These are phyloP conservation scores for Biston betularia DNA, from an alignment of 2,888 invertebrate genomes.

Conservation along the genomic window DNA sequence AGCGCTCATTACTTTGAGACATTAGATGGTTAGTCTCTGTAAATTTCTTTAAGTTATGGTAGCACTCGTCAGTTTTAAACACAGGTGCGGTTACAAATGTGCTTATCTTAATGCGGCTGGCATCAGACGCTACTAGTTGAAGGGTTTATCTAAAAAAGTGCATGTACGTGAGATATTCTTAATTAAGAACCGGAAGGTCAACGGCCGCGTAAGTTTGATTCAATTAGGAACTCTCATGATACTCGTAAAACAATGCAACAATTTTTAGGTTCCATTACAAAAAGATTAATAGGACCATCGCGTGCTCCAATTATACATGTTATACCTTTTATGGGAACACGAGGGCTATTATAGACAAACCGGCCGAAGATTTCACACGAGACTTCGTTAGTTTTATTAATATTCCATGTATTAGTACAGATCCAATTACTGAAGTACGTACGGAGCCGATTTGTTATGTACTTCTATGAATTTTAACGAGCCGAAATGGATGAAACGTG, in stretches of 20 bases:
- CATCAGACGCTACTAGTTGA: slow-evolving; percentile 23
- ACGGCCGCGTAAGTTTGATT: slow-evolving; percentile 41
- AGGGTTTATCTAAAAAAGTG: slow-evolving; percentile 50
- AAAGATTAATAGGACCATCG: slow-evolving; percentile 74
- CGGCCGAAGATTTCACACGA: slow-evolving; percentile 62
- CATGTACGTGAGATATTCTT: slow-evolving; percentile 37
- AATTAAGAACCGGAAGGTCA: slow-evolving; percentile 49
- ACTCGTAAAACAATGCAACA: slow-evolving; percentile 56
- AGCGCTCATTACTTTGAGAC: not conserved
- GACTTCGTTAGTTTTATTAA: slow-evolving; percentile 61
- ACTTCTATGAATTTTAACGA: slow-evolving; percentile 45
- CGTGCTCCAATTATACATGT: slow-evolving; percentile 70
- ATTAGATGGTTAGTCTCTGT: not conserved
- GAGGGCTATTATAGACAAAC: slow-evolving; percentile 59
- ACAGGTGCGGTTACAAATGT: slow-evolving; percentile 45
- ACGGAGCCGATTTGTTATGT: slow-evolving; percentile 40
- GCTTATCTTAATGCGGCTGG: slow-evolving; percentile 46
- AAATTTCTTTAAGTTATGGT: not conserved
- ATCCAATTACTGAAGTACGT: slow-evolving; percentile 50
- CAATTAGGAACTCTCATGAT: slow-evolving; percentile 33
- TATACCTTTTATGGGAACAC: slow-evolving; percentile 66
- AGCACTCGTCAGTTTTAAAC: slow-evolving; percentile 36
- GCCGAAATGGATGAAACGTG: slow-evolving; percentile 40
- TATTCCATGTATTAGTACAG: slow-evolving; percentile 58
- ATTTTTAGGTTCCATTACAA: slow-evolving; percentile 60